A percentile compares a stretch with the other conserved stretches of the same genome.
Evolutionary conservation across 2,888 invertebrate genomes (phyloP).

Genomic region (Temnothorax unifasciatus): DNA sequence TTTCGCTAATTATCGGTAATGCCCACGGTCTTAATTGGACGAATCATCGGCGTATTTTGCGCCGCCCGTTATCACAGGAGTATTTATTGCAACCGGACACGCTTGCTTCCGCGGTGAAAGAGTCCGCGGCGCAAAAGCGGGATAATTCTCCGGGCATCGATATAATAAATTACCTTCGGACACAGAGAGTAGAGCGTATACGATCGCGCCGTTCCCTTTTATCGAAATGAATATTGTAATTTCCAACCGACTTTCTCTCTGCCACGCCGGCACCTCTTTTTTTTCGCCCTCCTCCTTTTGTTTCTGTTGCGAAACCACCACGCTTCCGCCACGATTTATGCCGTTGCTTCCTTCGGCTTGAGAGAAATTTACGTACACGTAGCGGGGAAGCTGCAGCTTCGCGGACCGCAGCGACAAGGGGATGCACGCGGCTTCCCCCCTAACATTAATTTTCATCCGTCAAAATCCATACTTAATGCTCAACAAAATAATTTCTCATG

Average conservation of each 20-base stretch:
- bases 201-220: constrained; percentile 24
- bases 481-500: background rate
- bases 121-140: constrained; percentile 28
- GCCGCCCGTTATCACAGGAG: background rate
- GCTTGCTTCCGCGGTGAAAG: constrained; percentile 14
- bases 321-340: constrained; percentile 41
- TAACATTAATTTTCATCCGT: constrained; percentile 29
- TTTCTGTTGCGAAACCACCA: constrained; percentile 18
- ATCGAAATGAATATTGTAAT: constrained; percentile 56
- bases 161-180: constrained; percentile 42
- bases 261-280: background rate
- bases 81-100: constrained; percentile 14
- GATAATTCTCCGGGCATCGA: constrained; percentile 34
- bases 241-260: constrained; percentile 29
- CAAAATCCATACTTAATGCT: background rate
- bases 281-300: background rate
- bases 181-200: constrained; percentile 26
- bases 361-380: constrained; percentile 44
- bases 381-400: constrained; percentile 14
- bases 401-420: constrained; percentile 14
- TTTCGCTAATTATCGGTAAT: constrained; percentile 37
- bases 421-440: background rate
- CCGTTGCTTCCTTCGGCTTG: constrained; percentile 40
- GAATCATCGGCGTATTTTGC: constrained; percentile 13
- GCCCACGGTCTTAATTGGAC: constrained; percentile 16